Evolutionary conservation across 1,140 invertebrate genomes (phyloP).

Genomic region (Drosophila varians): DNA sequence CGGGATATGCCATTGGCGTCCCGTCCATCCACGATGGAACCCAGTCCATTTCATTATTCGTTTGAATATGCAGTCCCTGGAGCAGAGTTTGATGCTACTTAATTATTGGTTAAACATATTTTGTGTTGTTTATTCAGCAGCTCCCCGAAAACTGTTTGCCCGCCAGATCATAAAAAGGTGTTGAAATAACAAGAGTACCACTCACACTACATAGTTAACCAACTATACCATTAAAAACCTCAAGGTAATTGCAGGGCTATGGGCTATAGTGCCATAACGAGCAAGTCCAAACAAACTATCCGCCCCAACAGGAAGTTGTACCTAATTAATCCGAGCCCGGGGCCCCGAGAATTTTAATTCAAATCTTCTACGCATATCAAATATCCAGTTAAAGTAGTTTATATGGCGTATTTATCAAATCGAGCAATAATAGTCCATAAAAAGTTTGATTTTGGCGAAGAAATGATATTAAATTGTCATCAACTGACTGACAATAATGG

Average conservation of each 20-base stretch:
- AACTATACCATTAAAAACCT: conserved; percentile 28
- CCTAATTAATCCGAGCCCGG: conserved; percentile 21
- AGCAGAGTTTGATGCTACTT: conserved; percentile 37
- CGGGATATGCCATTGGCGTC: conserved; percentile 23
- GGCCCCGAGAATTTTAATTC: conserved; percentile 11
- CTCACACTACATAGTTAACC: conserved; percentile 23
- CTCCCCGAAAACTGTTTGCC: conserved; percentile 36
- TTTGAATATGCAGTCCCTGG: conserved; percentile 29
- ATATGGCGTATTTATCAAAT: conserved; percentile 14
- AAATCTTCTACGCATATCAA: conserved; percentile 20
- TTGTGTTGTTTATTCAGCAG: conserved; percentile 43
- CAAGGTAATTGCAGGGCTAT: conserved; percentile 44
- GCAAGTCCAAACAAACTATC: neutral
- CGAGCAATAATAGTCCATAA: conserved; percentile 20
- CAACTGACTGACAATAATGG: neutral
- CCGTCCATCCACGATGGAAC: conserved; percentile 4
- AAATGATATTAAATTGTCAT: conserved; percentile 25
- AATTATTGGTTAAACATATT: conserved; percentile 51
- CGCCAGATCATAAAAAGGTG: conserved; percentile 26
- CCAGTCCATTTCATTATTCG: conserved; percentile 35
- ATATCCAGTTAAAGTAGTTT: conserved; percentile 17
- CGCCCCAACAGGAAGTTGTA: conserved; percentile 28
- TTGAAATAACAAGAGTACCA: conserved; percentile 42
- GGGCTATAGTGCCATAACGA: conserved; percentile 31
- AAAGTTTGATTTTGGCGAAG: conserved; percentile 1